A percentile compares a stretch with the other conserved stretches of the same genome.
Conservation (phyloP, 2,797 vertebrate species). For the Menidia menidia region DNA sequence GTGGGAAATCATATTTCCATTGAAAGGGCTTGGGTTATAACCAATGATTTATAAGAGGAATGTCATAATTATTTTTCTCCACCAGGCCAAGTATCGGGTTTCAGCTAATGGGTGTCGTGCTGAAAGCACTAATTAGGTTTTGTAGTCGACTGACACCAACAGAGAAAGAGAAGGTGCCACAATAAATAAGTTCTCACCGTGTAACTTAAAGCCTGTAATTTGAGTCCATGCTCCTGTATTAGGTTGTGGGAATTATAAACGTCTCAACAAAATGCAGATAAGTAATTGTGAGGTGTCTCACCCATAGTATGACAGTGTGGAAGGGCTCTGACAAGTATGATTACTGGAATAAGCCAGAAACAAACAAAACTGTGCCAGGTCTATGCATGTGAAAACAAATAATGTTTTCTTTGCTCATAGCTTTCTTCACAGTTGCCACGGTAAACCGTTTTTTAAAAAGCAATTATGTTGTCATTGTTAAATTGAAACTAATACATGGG, state of each 20-base stretch:
- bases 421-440: slow-evolving; percentile 33
- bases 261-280: slow-evolving; percentile 86
- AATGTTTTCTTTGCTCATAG: slow-evolving; percentile 14
- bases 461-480: slow-evolving; percentile 25
- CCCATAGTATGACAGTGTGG: slow-evolving; percentile 74
- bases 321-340: slow-evolving; percentile 79
- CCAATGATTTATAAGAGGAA: slow-evolving; percentile 94
- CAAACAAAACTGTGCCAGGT: slow-evolving; percentile 56
- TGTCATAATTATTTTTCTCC: slow-evolving; percentile 93
- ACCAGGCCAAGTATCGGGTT: slow-evolving; percentile 86
- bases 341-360: slow-evolving; percentile 77
- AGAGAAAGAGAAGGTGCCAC: slow-evolving; percentile 88
- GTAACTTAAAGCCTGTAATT: slow-evolving; percentile 89
- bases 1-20: slow-evolving; percentile 96
- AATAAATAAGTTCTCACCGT: slow-evolving; percentile 89
- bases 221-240: slow-evolving; percentile 89
- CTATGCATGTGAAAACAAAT: slow-evolving; percentile 67
- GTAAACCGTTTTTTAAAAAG: slow-evolving; percentile 23
- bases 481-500: slow-evolving; percentile 42
- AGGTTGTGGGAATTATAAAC: slow-evolving; percentile 88
- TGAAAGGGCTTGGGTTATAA: slow-evolving; percentile 88
- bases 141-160: slow-evolving; percentile 87
- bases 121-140: slow-evolving; percentile 96
- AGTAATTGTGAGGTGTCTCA: slow-evolving; percentile 87
- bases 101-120: slow-evolving; percentile 86